Base-by-base conservation (phyloP, 2,888 invertebrate genomes). In the Cataglyphis altisquamis region DNA sequence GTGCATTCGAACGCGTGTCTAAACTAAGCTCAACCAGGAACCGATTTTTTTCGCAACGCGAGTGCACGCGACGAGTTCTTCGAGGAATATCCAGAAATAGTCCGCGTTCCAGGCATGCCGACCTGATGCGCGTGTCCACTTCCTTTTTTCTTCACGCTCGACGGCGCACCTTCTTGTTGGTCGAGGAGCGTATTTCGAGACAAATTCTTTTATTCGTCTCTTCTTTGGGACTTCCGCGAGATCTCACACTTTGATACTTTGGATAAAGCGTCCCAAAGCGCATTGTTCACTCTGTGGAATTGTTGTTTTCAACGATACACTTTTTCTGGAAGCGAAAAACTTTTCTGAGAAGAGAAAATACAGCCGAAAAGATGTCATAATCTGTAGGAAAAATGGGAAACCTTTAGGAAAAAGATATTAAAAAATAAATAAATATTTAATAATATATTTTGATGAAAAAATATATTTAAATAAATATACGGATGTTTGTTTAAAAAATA, bases 71-170 rank as follows among this genome's bases (percentile, higher is more conserved):
- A 62, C 84, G 82, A 25, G 70, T 70, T 60, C 45, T 68, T 68
- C 36, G 55, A 66, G 48, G 85, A 89, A 86, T 86, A 80, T 88
- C 88, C 86, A 89, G 88, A 84, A 89, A 89, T 89, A 89, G 85
- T 88, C 60, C 57, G 63, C 86, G 67, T 89, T 84, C 85, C 82
- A 55, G 36, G 25, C 84, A 55, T 52, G 80, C 82, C 84, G 36
- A 72, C 57, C 64, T 75, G 84, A 77, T 52, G 83, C 64, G 32
- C 74, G 39, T 48, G 48, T 81, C 78, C 62, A 73, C 32, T 83
- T 39, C 74, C 36, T 68, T 60, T 55, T 77, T 55, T 32, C 45
- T 45, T 68, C 57, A 45, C 6, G 57, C 57, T 57, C 41, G 29
- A 77, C 29, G 6, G 57, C 32, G 45, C 70, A 45, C n/a, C 64